Base-by-base conservation (phyloP, 2,113 vertebrate genomes). In the Isichthys henryi region DNA sequence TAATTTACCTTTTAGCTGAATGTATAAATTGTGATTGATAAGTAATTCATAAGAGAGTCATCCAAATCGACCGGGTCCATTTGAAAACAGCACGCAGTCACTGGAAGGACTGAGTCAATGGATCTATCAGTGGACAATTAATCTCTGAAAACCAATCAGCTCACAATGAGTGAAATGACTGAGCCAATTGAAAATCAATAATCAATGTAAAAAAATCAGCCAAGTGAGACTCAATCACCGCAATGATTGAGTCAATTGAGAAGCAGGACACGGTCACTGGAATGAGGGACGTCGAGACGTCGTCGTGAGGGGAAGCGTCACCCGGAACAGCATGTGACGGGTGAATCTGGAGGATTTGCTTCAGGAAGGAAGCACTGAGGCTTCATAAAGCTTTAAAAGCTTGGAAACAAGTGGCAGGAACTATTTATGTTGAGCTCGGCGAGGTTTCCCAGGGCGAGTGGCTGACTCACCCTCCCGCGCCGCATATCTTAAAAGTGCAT, bases 331-430 rank as follows among this genome's bases (percentile, higher is more conserved):
- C 11, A 35, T 52, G 84, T 9, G 85, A 53, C 0, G 3, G 48
- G 49, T 19, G 48, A 31, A 53, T 52, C 10, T 43, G 35, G 62
- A 70, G 88, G n/a, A 91, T 89, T 89, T 39, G 31, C 85, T 87
- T 27, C 83, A 82, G 50, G 91, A 91, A 52, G 0, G 50, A 92
- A 91, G 48, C 35, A 77, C 85, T 7, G 49, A 52, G 90, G 92
- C 91, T 89, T 91, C 1, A 88, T 93, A 88, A 91, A 92, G 91
- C 86, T 92, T 93, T 94, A 92, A 94, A 93, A 91, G 49, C 48
- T 83, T 23, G 52, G 89, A 90, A 88, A 89, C 83, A 90, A 91
- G 90, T 91, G 87, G 89, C 89, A 90, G 88, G 88, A 93, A 90
- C 62, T 88, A 86, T 94, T 93, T 94, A 88, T 92, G 86, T 90